A percentile compares a stretch with the other conserved stretches of the same genome.
Evolutionary conservation across 1,140 invertebrate species (phyloP).

Genomic region (Rhopalosiphum maidis): DNA sequence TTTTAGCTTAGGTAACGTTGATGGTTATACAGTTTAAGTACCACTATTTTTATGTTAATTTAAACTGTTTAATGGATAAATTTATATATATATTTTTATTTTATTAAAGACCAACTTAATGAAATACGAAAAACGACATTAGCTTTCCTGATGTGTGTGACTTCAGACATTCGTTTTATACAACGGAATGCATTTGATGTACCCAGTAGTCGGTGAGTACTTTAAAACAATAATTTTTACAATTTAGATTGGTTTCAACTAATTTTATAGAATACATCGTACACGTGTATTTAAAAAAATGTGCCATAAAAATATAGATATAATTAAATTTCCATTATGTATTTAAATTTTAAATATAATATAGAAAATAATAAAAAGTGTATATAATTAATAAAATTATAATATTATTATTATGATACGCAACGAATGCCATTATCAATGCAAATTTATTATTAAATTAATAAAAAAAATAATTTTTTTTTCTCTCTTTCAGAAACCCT

Average conservation of each 20-base stretch:
- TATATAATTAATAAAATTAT: too few species aligned
- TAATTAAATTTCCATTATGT: background rate
- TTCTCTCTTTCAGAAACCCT: slow-evolving; percentile 27
- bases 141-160: slow-evolving; percentile 83
- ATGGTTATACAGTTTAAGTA: slow-evolving; percentile 60
- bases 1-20: slow-evolving; percentile 72
- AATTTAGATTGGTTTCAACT: background rate
- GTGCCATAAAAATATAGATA: background rate
- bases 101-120: slow-evolving; percentile 76
- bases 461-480: background rate
- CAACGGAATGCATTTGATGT: slow-evolving; percentile 36
- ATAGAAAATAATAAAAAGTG: too few species aligned
- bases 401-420: too few species aligned
- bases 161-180: slow-evolving; percentile 62
- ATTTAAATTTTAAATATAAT: background rate
- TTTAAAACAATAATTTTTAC: background rate
- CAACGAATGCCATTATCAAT: background rate
- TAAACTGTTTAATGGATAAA: background rate
- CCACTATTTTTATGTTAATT: background rate
- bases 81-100: background rate
- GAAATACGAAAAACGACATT: slow-evolving; percentile 85
- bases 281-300: background rate
- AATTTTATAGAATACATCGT: background rate
- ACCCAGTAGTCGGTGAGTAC: slow-evolving; percentile 15
- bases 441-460: background rate